Base-by-base conservation (phyloP, 2,797 vertebrate genomes). In the Semaprochilodus insignis region DNA sequence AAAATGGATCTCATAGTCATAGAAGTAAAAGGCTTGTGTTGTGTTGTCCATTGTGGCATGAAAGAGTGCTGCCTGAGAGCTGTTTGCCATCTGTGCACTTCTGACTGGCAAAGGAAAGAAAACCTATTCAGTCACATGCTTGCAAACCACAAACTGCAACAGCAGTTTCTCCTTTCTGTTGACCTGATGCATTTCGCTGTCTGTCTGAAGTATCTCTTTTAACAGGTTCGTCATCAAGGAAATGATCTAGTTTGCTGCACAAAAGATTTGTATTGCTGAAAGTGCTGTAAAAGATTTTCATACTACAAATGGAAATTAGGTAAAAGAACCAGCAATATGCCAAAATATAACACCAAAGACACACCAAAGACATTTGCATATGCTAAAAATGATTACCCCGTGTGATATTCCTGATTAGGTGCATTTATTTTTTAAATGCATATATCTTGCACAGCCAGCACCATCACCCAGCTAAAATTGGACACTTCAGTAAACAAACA, bases 81-180 rank as follows among this genome's bases (percentile, higher is more conserved):
- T 85, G 75, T 8, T 74, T 87, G 77, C 44, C 77, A 85, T 78
- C 83, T 81, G 74, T 81, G 82, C 54, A 72, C 54, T 54, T 84
- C 59, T 75, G 74, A 83, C 76, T 85, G 85, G 81, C 82, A 85
- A 57, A 63, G 69, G 6, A 62, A 36, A 81, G 23, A 83, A 60
- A 84, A 66, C 55, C 44, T 66, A 69, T 81, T 34, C 4, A 19
- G 62, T 85, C 71, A 85, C 71, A 85, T 66, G 71, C 15, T 67
- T 51, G 27, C n/a, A 81, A 86, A 87, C 86, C 86, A 87, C 84
- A 87, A 78, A 27, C 69, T 78, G 63, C 62, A 54, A 25, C n/a
- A 81, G 34, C 55, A 74, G 54, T 21, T 51, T 44, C 52, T 63
- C 7, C 31, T 82, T 75, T 82, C 67, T 73, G 25, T 48, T 83